These are phyloP conservation scores for Meloe dianella DNA, from an alignment of 2,888 invertebrate species.

Conservation along the genomic window DNA sequence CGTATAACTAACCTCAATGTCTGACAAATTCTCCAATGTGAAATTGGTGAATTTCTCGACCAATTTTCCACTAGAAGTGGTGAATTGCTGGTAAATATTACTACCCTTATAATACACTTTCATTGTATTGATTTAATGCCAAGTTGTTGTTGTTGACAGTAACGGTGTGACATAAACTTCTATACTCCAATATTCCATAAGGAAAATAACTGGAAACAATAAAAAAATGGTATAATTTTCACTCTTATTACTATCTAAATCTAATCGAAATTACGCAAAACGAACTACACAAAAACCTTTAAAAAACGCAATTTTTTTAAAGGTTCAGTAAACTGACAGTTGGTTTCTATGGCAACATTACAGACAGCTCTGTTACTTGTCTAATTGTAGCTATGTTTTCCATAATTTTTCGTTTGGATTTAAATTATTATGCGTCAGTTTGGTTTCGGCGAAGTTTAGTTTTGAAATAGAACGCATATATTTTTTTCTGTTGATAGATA, in stretches of 20 bases:
- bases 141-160: constrained; percentile 35
- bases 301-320: neutral
- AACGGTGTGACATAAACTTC: constrained; percentile 8
- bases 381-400: neutral
- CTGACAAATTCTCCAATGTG: constrained; percentile 38
- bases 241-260: too few species aligned
- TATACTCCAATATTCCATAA: neutral
- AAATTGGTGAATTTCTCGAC: constrained; percentile 43
- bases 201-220: neutral
- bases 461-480: too few species aligned
- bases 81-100: constrained; percentile 56
- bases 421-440: too few species aligned
- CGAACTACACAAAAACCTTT: neutral
- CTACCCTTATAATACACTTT: constrained; percentile 56
- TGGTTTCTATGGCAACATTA: constrained; percentile 24
- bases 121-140: constrained; percentile 54
- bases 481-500: too few species aligned
- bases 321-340: constrained; percentile 7
- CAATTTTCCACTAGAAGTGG: constrained; percentile 33
- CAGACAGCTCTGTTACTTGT: neutral
- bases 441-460: too few species aligned
- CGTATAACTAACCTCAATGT: constrained; percentile 46
- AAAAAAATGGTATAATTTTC: constrained; percentile 12
- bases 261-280: neutral
- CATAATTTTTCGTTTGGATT: too few species aligned